Percentiles rank a stretch among this genome's conserved stretches.
Conservation (phyloP, 2,888 invertebrate species). For the Blastobasis lacticolella region DNA sequence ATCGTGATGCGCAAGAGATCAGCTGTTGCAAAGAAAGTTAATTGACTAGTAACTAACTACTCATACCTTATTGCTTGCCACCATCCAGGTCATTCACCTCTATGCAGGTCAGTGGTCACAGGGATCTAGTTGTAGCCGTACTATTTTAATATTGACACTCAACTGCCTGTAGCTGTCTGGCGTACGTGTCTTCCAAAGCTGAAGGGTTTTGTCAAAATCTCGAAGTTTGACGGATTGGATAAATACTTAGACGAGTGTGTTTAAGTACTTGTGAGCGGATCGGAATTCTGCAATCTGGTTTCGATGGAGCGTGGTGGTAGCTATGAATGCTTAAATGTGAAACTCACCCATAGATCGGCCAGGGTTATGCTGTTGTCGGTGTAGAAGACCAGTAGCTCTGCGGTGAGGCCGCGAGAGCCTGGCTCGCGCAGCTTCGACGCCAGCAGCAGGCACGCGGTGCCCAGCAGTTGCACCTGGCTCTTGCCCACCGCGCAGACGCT, state of each 20-base stretch:
- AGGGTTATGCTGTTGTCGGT: constrained; percentile 94
- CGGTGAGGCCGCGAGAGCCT: constrained; percentile 80
- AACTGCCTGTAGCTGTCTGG: too few species aligned
- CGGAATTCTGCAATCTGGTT: too few species aligned
- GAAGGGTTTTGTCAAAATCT: too few species aligned
- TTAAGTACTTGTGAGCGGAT: too few species aligned
- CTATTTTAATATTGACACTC: too few species aligned
- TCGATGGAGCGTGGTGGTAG: too few species aligned
- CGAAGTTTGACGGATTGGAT: too few species aligned
- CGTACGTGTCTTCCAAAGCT: too few species aligned
- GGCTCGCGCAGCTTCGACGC: constrained; percentile 95
- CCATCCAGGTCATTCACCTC: constrained; percentile 2
- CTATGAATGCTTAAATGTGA: constrained; percentile 2
- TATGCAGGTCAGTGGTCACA: neutral
- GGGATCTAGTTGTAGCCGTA: too few species aligned
- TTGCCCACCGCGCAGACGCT: constrained; percentile 87
- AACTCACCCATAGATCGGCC: constrained; percentile 91
- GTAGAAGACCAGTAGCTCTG: constrained; percentile 90
- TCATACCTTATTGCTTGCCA: too few species aligned
- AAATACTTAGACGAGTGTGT: too few species aligned
- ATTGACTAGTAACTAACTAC: constrained; percentile 20
- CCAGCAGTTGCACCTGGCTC: constrained; percentile 92
- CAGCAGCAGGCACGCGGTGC: constrained; percentile 92
- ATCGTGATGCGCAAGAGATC: constrained; percentile 47
- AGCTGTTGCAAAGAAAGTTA: constrained; percentile 55